Base-by-base conservation (phyloP, 2,113 vertebrate genomes). In the Percopsis transmontana region DNA sequence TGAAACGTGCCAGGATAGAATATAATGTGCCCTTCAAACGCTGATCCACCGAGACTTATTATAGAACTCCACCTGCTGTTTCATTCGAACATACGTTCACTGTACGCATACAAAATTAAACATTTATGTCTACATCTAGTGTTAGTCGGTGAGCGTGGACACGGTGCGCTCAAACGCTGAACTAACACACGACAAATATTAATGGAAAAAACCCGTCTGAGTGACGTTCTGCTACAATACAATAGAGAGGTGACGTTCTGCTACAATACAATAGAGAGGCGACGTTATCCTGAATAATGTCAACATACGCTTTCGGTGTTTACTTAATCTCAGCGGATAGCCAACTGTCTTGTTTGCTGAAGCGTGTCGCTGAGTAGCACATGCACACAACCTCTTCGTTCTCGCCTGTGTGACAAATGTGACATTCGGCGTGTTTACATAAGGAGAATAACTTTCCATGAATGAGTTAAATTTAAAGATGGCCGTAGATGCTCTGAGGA, bases 401-500 rank as follows among this genome's bases (percentile, higher is more conserved):
- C 80, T 58, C 0, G 72, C 74, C 70, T 52, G 67, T 68, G 45
- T 60, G 21, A 1, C 24, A 51, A 44, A 81, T 5, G 68, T 52
- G 55, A 72, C 65, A 57, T 2, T 63, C 68, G 55, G 73, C 61
- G 73, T 73, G 79, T 87, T 89, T 82, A 84, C 84, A 84, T 66
- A 68, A 60, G 58, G 56, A 3, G 58, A 45, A 72, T 62, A 91
- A 92, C 88, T 92, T 91, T 89, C 85, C 85, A 73, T 84, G 84
- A 91, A 90, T 84, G 90, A 91, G 64, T 88, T 86, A 76, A 81
- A 81, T 89, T 88, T 81, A 91, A 93, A 93, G 87, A 93, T 91
- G 92, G 91, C 91, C 89, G 92, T 85, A 77, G 87, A 90, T 83
- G 86, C 88, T 84, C 80, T 78, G 88, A 92, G 92, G 92, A 93